phyloP scores from a whole-genome alignment of 2,888 invertebrate genomes.

The Hesperia comma region DNA sequence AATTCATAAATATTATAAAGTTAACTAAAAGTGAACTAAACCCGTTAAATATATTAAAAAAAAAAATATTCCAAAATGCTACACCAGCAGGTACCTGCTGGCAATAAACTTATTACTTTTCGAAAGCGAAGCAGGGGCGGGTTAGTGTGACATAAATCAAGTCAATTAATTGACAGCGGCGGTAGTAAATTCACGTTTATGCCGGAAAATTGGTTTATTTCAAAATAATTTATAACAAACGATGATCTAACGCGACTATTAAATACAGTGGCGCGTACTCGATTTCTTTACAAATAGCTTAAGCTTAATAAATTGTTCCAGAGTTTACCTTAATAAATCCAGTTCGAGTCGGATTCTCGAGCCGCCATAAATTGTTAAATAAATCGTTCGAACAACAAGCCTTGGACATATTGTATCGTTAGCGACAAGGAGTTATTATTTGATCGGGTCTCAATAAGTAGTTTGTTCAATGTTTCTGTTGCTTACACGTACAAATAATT shows the following conservation, averaged over 20 bases:
- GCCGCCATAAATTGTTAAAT: constrained; percentile 76
- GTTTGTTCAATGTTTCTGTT: constrained; percentile 34
- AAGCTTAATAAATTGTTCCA: constrained; percentile 67
- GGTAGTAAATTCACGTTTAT: constrained; percentile 17
- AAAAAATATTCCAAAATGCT: too few relatives aligned
- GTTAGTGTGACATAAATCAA: background rate
- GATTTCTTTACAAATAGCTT: constrained; percentile 48
- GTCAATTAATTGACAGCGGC: constrained; percentile 1
- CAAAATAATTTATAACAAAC: constrained; percentile 26
- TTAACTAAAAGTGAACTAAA: too few relatives aligned
- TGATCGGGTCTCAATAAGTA: constrained; percentile 19
- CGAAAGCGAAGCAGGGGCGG: background rate
- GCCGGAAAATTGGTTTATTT: constrained; percentile 24
- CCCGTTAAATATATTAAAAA: too few relatives aligned
- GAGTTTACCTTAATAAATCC: constrained; percentile 76
- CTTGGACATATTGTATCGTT: constrained; percentile 30
- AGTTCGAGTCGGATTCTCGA: constrained; percentile 72
- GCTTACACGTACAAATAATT: background rate
- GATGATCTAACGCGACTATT: constrained; percentile 39
- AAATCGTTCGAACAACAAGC: constrained; percentile 66
- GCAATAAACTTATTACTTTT: background rate
- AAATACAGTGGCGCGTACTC: constrained; percentile 39
- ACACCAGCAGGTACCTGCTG: too few relatives aligned
- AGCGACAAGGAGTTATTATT: constrained; percentile 34
- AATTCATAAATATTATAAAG: too few relatives aligned